phyloP scores from a whole-genome alignment of 2,113 vertebrate species.

The Oceanites oceanicus region DNA sequence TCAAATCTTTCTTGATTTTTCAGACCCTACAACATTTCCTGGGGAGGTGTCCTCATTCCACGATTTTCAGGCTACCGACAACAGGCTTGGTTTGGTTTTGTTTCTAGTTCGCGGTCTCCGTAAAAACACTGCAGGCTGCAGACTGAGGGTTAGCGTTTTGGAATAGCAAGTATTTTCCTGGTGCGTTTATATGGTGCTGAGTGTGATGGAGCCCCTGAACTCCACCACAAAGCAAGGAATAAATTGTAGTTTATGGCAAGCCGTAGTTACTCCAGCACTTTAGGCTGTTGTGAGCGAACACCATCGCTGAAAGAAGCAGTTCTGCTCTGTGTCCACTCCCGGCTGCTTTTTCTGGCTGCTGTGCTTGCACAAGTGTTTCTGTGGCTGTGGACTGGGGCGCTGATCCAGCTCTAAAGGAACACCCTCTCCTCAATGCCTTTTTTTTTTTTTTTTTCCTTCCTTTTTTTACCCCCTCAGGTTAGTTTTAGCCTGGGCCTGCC shows the following conservation, averaged over 20 bases:
- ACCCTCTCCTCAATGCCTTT: neutral
- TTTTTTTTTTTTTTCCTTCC: too few species aligned
- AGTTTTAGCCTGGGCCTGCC: neutral
- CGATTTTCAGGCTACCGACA: neutral
- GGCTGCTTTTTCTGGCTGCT: neutral
- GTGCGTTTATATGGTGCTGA: neutral
- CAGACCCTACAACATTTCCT: neutral
- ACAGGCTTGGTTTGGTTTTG: neutral
- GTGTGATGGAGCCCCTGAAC: neutral
- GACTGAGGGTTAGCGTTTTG: neutral
- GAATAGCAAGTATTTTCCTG: neutral
- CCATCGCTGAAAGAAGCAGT: neutral
- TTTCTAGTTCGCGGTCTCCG: fast-evolving
- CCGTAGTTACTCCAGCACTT: neutral
- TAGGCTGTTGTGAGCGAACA: neutral
- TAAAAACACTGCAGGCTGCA: neutral
- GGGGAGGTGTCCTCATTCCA: neutral
- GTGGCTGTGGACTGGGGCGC: neutral
- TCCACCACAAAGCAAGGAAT: neutral
- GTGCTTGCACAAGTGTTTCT: neutral
- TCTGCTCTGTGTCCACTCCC: neutral
- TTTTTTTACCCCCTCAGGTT: neutral
- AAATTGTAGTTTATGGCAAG: neutral
- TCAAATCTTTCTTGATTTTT: neutral
- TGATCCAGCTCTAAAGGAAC: neutral